Evolutionary conservation across 2,888 invertebrate genomes (phyloP).

Genomic region (Perizoma affinitatum): DNA sequence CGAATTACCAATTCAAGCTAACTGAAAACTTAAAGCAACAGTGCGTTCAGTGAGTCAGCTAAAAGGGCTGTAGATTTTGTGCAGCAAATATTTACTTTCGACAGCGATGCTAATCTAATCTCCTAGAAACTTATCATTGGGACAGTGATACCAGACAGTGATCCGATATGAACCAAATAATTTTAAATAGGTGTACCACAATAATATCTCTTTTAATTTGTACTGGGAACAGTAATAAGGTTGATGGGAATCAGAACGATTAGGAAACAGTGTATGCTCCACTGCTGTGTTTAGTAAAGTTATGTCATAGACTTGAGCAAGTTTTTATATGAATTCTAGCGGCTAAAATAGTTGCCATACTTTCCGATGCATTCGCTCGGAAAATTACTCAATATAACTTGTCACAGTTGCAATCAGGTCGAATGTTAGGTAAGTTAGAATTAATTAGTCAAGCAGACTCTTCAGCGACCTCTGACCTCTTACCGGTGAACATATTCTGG

Average conservation of each 20-base stretch:
- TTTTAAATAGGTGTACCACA: constrained; percentile 13
- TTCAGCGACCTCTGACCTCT: not conserved
- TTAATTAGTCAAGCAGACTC: constrained; percentile 1
- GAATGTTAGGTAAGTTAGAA: not conserved
- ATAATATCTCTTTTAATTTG: constrained; percentile 1
- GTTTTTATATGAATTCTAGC: constrained; percentile 10
- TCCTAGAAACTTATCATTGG: constrained; percentile 39
- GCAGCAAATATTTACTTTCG: constrained; percentile 33
- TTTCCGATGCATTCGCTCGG: constrained; percentile 5
- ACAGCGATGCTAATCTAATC: constrained; percentile 43
- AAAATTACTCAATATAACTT: constrained; percentile 7
- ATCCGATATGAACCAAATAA: constrained; percentile 24
- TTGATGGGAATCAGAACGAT: constrained; percentile 19
- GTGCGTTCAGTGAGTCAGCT: constrained; percentile 8
- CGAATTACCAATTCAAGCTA: constrained; percentile 7
- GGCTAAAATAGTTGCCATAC: constrained; percentile 2
- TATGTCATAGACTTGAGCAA: constrained; percentile 15
- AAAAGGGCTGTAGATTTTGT: constrained; percentile 28
- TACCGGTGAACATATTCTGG: too few relatives aligned
- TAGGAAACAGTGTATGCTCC: constrained; percentile 3
- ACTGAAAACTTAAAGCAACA: constrained; percentile 5
- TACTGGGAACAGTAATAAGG: constrained; percentile 1
- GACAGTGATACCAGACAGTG: constrained; percentile 40
- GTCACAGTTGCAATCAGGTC: constrained; percentile 4
- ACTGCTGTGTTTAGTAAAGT: constrained; percentile 12